Percentiles rank a stretch among this genome's conserved stretches.
Evolutionary conservation across 2,113 vertebrate genomes (phyloP).

Genomic region (Plectropomus leopardus): DNA sequence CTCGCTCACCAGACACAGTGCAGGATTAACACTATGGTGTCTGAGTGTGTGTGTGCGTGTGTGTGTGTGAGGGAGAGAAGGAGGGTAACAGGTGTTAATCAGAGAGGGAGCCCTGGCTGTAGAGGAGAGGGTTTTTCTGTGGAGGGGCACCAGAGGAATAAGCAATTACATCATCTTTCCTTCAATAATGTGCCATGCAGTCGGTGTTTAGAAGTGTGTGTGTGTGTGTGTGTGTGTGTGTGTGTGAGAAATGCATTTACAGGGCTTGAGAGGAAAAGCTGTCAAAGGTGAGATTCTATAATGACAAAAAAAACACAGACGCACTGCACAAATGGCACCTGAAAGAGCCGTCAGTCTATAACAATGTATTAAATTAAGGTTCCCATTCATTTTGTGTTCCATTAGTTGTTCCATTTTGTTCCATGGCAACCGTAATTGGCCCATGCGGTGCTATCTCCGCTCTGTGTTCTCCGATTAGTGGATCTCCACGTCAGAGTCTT

Average conservation of each 20-base stretch:
- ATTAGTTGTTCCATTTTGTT: constrained; percentile 60
- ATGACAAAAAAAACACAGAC: constrained; percentile 39
- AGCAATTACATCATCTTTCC: constrained; percentile 81
- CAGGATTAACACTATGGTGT: constrained; percentile 60
- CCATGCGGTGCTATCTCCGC: constrained; percentile 40
- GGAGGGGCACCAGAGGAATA: constrained; percentile 63
- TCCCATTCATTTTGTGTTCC: constrained; percentile 64
- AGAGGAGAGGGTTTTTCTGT: constrained; percentile 59
- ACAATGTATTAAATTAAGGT: constrained; percentile 50
- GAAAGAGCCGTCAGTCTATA: constrained; percentile 40
- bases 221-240: constrained; percentile 19
- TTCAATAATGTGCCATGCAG: constrained; percentile 66
- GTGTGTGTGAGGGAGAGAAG: constrained; percentile 41
- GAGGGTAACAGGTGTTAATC: constrained; percentile 85
- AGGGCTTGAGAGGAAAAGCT: constrained; percentile 37
- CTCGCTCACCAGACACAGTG: constrained; percentile 65
- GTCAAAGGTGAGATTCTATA: constrained; percentile 68
- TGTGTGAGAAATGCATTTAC: constrained; percentile 48
- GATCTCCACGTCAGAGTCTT: constrained; percentile 22
- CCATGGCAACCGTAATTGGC: constrained; percentile 63
- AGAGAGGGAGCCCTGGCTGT: constrained; percentile 80
- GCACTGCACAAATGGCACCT: constrained; percentile 44
- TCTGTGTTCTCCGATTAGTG: constrained; percentile 52
- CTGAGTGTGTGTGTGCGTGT: constrained; percentile 8
- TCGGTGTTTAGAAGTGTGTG: constrained; percentile 51